Evolutionary conservation across 2,113 vertebrate species (phyloP).

Genomic region (Natator depressus): DNA sequence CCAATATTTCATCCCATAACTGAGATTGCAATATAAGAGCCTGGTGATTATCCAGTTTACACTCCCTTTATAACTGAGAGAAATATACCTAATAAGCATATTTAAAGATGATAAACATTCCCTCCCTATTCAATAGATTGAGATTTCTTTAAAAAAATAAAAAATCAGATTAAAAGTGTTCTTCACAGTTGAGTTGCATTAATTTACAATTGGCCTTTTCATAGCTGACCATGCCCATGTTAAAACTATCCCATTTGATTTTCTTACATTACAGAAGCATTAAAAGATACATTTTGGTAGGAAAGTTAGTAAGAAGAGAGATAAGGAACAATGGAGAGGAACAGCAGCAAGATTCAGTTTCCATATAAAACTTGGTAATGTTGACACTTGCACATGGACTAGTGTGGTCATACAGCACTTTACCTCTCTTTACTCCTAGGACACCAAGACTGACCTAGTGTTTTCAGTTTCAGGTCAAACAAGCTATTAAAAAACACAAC

Average conservation of each 20-base stretch:
- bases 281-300: not conserved
- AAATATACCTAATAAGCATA: not conserved
- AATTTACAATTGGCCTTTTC: not conserved
- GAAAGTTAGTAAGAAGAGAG: not conserved
- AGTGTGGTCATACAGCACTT: not conserved
- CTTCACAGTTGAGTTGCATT: constrained; percentile 9
- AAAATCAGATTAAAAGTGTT: not conserved
- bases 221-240: no score
- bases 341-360: not conserved
- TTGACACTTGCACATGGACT: not conserved
- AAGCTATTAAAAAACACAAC: not conserved
- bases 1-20: not conserved
- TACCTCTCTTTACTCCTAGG: not conserved
- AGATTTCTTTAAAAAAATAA: not conserved
- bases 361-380: not conserved
- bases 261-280: not conserved
- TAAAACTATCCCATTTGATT: not conserved
- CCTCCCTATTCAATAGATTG: not conserved
- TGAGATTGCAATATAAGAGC: not conserved
- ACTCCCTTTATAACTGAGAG: not conserved
- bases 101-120: not conserved
- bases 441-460: not conserved
- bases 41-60: not conserved
- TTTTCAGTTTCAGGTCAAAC: not conserved
- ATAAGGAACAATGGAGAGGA: not conserved